Percentiles rank a stretch among this genome's conserved stretches.
phyloP scores from a whole-genome alignment of 35 echinoderm and acorn worm genomes.

The Eucidaris tribuloides region DNA sequence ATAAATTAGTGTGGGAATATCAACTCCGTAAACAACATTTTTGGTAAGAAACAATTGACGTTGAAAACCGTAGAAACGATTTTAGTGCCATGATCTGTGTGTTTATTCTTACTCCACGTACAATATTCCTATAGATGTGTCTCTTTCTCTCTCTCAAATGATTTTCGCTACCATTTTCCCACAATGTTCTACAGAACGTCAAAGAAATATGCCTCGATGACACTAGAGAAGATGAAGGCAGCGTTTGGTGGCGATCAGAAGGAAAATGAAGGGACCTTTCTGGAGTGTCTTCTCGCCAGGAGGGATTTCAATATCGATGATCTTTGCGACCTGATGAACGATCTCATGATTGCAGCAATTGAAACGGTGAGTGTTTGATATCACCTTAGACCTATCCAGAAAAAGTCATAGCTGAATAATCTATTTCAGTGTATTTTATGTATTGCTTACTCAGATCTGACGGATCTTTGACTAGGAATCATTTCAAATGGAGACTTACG shows the following conservation, averaged over 20 bases:
- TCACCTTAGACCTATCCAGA: no score
- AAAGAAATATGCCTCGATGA: conserved; percentile 33
- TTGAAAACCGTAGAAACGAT: no score
- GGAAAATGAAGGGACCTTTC: conserved; percentile 43
- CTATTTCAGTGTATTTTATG: no score
- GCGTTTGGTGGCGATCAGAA: neutral
- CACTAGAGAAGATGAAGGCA: conserved; percentile 49
- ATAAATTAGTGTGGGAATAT: no score
- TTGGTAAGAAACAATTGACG: no score
- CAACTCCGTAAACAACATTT: no score
- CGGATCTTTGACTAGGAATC: no score
- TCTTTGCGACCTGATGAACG: conserved; percentile 58
- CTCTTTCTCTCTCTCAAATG: no score
- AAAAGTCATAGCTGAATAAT: no score
- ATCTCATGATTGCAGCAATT: conserved; percentile 71
- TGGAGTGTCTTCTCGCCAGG: conserved; percentile 51
- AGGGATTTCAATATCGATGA: conserved; percentile 46
- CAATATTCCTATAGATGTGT: neutral
- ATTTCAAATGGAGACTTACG: no score
- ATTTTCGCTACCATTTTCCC: no score
- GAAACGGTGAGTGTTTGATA: conserved; percentile 78
- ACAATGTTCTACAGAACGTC: conserved; percentile 34
- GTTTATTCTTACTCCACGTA: neutral
- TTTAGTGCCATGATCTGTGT: neutral
- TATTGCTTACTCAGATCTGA: no score